Conservation (phyloP, 2,797 vertebrate species). For the Tadarida brasiliensis region DNA sequence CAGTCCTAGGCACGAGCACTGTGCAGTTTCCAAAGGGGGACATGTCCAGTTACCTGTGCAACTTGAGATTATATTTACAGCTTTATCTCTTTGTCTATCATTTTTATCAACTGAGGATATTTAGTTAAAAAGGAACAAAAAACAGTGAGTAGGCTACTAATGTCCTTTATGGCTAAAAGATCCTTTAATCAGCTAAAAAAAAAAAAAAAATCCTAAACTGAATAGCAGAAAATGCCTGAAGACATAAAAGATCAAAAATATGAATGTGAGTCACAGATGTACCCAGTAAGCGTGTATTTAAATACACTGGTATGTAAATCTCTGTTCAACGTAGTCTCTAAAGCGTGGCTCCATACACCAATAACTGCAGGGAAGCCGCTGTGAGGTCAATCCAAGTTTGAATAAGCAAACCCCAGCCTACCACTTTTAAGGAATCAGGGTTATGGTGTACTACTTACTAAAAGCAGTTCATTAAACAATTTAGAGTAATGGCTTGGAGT, state of each 20-base stretch:
- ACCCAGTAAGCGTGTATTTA: neutral
- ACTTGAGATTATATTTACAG: neutral
- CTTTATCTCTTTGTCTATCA: neutral
- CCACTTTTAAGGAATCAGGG: constrained; percentile 76
- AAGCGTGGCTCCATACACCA: neutral
- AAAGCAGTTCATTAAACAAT: constrained; percentile 87
- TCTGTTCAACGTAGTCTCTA: neutral
- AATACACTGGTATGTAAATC: neutral
- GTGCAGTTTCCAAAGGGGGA: neutral
- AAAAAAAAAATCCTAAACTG: neutral
- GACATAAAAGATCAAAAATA: neutral
- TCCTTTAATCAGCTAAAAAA: neutral
- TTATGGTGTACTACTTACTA: constrained; percentile 80
- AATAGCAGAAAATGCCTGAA: neutral
- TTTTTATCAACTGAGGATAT: neutral
- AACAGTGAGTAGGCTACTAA: neutral
- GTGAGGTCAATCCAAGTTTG: constrained; percentile 67
- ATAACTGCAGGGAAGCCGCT: neutral
- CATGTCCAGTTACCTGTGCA: neutral
- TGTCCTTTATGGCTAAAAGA: constrained; percentile 28
- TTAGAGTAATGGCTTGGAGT: constrained; percentile 82
- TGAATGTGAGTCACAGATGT: neutral
- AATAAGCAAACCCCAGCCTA: constrained; percentile 75
- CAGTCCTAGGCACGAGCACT: neutral
- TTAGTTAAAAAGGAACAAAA: neutral